phyloP scores from a whole-genome alignment of 2,888 invertebrate genomes.

The Cenopis cana region DNA sequence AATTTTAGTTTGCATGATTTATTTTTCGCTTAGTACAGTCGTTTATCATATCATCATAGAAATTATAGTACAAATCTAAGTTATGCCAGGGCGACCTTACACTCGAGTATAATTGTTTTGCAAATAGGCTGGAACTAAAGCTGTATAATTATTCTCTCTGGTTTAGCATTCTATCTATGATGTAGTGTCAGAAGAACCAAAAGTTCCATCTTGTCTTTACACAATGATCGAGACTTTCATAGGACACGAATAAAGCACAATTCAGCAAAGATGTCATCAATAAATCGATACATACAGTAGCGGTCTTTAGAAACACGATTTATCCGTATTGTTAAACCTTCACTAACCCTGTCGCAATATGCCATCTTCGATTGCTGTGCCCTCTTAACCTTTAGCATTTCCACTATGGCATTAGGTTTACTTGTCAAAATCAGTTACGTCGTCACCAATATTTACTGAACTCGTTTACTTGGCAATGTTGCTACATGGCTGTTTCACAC shows the following conservation, averaged over 20 bases:
- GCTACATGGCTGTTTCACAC: constrained; percentile 53
- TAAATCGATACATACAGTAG: constrained; percentile 58
- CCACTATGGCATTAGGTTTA: constrained; percentile 51
- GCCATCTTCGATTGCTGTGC: constrained; percentile 70
- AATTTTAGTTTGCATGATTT: constrained; percentile 1
- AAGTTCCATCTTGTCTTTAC: too few relatives aligned
- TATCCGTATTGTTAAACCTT: constrained; percentile 10
- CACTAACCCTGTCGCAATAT: constrained; percentile 50
- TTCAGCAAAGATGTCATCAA: not conserved
- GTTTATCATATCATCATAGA: not conserved
- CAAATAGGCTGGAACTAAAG: too few relatives aligned
- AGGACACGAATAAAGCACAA: not conserved
- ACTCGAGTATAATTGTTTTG: not conserved
- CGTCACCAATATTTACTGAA: constrained; percentile 57
- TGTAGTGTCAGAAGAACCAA: too few relatives aligned
- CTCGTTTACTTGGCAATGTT: constrained; percentile 51
- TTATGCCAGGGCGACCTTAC: not conserved
- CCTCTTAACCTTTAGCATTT: constrained; percentile 31
- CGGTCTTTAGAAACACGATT: constrained; percentile 7
- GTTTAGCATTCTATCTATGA: too few relatives aligned
- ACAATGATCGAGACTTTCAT: not conserved
- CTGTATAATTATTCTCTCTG: too few relatives aligned
- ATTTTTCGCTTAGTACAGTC: not conserved
- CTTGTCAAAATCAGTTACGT: constrained; percentile 58
- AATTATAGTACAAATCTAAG: not conserved